A percentile compares a stretch with the other conserved stretches of the same genome.
Conservation (phyloP, 2,888 invertebrate species). For the Drosophila borborema region DNA sequence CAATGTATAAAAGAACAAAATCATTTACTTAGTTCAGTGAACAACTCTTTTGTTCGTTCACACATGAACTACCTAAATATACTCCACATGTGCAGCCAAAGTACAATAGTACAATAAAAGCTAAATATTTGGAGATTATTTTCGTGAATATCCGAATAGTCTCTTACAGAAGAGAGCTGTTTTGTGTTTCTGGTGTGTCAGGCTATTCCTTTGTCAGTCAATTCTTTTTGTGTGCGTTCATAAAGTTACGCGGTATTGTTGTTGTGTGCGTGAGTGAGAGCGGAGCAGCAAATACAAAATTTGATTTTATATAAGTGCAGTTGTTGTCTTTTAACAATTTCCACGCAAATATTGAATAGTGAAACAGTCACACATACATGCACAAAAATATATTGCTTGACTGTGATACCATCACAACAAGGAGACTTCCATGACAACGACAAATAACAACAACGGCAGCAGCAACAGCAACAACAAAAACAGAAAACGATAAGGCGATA, state of each 20-base stretch:
- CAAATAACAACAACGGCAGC: slow-evolving; percentile 30
- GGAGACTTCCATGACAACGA: slow-evolving; percentile 70
- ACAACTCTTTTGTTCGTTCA: slow-evolving; percentile 40
- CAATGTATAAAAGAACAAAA: slow-evolving; percentile 27
- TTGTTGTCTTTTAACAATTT: slow-evolving; percentile 59
- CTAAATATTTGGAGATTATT: slow-evolving; percentile 50
- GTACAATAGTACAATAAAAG: slow-evolving; percentile 54
- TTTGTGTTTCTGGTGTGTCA: slow-evolving; percentile 22
- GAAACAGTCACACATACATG: slow-evolving; percentile 6
- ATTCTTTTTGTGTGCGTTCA: slow-evolving; percentile 37
- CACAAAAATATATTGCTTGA: slow-evolving; percentile 16
- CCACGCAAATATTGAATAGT: slow-evolving; percentile 42
- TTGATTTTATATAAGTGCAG: slow-evolving; percentile 70
- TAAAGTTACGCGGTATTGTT: slow-evolving; percentile 47
- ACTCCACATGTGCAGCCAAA: slow-evolving; percentile 61
- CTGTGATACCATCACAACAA: slow-evolving; percentile 44
- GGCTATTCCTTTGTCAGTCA: slow-evolving; percentile 23
- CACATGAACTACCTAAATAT: slow-evolving; percentile 34
- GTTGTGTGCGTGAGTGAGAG: slow-evolving; percentile 36
- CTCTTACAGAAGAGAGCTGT: slow-evolving; percentile 5
- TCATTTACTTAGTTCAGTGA: slow-evolving; percentile 26
- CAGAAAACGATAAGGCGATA: slow-evolving; percentile 38
- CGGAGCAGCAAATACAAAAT: slow-evolving; percentile 46
- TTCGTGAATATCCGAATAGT: slow-evolving; percentile 34
- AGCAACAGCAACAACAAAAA: slow-evolving; percentile 33